Evolutionary conservation across 1,140 invertebrate species (phyloP).

Genomic region (Planococcus citri): DNA sequence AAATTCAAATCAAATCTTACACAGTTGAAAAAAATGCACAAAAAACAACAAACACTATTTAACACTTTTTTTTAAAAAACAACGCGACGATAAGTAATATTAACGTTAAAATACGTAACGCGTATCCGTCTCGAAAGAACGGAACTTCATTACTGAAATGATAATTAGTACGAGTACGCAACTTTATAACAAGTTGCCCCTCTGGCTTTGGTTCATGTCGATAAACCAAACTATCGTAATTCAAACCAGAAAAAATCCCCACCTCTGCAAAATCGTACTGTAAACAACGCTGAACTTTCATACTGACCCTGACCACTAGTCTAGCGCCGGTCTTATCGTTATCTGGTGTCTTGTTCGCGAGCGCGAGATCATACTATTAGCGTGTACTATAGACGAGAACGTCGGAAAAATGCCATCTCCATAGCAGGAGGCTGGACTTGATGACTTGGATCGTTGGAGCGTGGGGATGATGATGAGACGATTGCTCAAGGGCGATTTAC

Average conservation of each 20-base stretch:
- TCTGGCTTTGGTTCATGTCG: background rate
- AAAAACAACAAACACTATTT: background rate
- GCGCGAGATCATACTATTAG: too few relatives aligned
- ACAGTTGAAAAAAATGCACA: background rate
- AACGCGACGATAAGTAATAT: too few relatives aligned
- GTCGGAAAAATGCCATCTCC: too few relatives aligned
- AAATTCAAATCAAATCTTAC: too few relatives aligned
- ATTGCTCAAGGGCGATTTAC: too few relatives aligned
- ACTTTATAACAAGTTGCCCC: background rate
- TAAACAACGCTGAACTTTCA: slow-evolving; percentile 1
- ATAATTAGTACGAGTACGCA: background rate
- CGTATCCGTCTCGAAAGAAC: background rate
- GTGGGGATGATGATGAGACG: too few relatives aligned
- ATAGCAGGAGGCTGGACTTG: too few relatives aligned
- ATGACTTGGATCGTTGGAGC: too few relatives aligned
- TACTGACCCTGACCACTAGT: background rate
- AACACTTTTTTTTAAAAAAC: too few relatives aligned
- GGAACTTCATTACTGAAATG: background rate
- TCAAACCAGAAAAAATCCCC: background rate
- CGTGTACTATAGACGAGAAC: too few relatives aligned
- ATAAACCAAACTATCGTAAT: background rate
- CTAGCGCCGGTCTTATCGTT: background rate
- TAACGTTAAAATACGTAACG: too few relatives aligned
- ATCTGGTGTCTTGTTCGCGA: too few relatives aligned
- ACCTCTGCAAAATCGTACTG: background rate